Conservation (phyloP, 2,113 vertebrate species). For the Pygoscelis adeliae region DNA sequence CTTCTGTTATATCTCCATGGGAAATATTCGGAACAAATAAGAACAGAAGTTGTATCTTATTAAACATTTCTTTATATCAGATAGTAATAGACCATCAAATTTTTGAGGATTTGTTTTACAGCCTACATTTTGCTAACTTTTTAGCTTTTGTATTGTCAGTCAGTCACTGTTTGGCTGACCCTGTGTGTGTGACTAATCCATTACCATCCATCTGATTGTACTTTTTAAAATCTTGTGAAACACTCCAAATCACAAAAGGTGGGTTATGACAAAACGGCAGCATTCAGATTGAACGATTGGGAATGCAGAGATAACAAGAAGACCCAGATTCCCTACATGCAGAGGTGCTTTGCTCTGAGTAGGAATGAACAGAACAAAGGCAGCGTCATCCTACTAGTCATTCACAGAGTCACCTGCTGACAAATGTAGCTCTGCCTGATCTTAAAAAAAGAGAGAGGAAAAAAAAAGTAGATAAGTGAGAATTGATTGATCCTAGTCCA, state of each 20-base stretch:
- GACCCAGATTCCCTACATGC: not conserved
- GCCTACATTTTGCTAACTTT: not conserved
- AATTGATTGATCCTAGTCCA: not conserved
- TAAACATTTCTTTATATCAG: not conserved
- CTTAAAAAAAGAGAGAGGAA: not conserved
- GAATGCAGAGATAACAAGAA: not conserved
- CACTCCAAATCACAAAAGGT: not conserved
- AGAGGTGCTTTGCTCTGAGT: not conserved
- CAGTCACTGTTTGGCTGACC: not conserved
- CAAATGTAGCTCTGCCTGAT: not conserved
- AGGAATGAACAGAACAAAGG: not conserved
- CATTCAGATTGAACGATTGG: not conserved
- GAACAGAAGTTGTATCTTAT: not conserved
- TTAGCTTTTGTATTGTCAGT: not conserved
- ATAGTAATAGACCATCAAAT: not conserved
- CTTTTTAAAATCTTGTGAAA: not conserved
- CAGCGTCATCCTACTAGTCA: not conserved
- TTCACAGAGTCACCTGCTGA: not conserved
- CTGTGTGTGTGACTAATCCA: not conserved
- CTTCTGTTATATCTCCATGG: not conserved
- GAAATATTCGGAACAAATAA: not conserved
- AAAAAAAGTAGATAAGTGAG: not conserved
- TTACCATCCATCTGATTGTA: not conserved
- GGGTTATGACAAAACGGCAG: not conserved
- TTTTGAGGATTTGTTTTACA: not conserved